phyloP scores from a whole-genome alignment of 2,888 invertebrate species.

The Chymomyza procnemis region DNA sequence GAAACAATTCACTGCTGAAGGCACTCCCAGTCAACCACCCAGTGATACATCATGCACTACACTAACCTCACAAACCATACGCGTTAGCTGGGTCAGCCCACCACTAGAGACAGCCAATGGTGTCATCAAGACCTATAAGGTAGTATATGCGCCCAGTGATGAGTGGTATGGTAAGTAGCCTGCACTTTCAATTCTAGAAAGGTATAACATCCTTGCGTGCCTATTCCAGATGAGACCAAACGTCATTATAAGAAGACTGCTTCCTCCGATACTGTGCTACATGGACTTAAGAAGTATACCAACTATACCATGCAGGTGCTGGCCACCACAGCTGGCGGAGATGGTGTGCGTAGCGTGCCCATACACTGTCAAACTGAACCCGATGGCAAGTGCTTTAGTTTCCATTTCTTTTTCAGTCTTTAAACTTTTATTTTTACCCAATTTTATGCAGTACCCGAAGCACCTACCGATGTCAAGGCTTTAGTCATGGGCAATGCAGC shows the following conservation, averaged over 20 bases:
- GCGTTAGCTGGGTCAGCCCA: constrained; percentile 96
- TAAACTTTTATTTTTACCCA: neutral
- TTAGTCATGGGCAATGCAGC: constrained; percentile 94
- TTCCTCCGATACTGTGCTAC: constrained; percentile 95
- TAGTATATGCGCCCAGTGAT: constrained; percentile 93
- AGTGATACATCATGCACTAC: constrained; percentile 95
- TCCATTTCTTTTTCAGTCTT: rapidly evolving
- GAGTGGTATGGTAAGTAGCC: constrained; percentile 91
- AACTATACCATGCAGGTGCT: constrained; percentile 98
- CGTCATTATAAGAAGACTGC: constrained; percentile 94
- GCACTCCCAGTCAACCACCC: constrained; percentile 93
- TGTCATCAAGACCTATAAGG: constrained; percentile 96
- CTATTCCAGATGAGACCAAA: constrained; percentile 87
- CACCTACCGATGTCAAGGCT: constrained; percentile 95
- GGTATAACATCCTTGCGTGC: too few species aligned
- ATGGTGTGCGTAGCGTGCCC: constrained; percentile 87
- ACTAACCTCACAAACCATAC: constrained; percentile 94
- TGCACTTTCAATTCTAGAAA: neutral
- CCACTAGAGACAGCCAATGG: constrained; percentile 95
- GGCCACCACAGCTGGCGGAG: constrained; percentile 96
- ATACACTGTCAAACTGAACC: constrained; percentile 97
- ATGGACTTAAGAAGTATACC: constrained; percentile 94
- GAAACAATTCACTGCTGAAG: constrained; percentile 95
- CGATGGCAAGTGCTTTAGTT: constrained; percentile 84
- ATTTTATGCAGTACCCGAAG: constrained; percentile 91